Evolutionary conservation across 1,140 invertebrate species (phyloP), one percentile per base, ranked within the genome.

Genomic region (Hycleus cichorii): DNA sequence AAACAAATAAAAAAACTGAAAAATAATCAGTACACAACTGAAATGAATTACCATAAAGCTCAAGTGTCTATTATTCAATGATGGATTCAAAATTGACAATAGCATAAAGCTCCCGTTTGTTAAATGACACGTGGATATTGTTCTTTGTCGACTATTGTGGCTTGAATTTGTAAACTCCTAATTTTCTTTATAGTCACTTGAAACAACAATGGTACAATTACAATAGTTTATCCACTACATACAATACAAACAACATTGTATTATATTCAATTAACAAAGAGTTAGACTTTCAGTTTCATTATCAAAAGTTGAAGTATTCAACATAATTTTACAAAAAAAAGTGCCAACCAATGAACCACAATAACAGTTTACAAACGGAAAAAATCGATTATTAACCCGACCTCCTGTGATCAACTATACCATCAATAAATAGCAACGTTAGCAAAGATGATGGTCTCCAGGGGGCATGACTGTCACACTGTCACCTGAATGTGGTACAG

Each of bases 401-500:
- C 57, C 43, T 39, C 52, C 60, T 46, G 46, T 40, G 42, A 49
- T 59, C 48, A 27, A 26, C 12, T 32, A 6, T 47, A 61, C 59
- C 54, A 57, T 52, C 27, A 57, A 57, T 61, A 42, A 57, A 57
- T 57, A 50, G 25, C 59, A 60, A 46, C 43, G 49, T 47, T 40
- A 10, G 26, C 38, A 11, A 18, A 45, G n/a, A 11, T 39, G 40
- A 44, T 44, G 50, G 50, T 51, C 61, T 38, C 43, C 50, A 38
- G 48, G 48, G 47, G 51, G 46, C 50, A 58, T 59, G 49, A 58
- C 63, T 57, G 59, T 66, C 60, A 61, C 56, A 64, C 64, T 67
- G 65, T 65, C 65, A 65, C 63, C 57, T 66, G 46, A 49, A 60
- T 32, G 58, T 68, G 61, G 59, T 65, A 63, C 55, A 39, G 40